phyloP scores from a whole-genome alignment of 2,113 vertebrate genomes.

The Myrmophylax atrothorax region DNA sequence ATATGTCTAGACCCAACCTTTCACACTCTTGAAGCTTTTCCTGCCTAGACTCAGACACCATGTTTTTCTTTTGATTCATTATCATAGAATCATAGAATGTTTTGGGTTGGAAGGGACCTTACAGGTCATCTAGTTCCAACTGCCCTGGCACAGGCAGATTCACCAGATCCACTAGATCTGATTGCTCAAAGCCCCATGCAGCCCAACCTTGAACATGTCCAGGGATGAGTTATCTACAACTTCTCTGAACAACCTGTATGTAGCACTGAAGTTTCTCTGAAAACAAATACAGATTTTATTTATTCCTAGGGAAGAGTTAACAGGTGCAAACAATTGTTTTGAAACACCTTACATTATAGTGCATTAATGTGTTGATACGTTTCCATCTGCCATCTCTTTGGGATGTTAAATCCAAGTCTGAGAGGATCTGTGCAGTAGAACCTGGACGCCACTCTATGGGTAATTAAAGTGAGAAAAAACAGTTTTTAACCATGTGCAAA shows the following conservation, averaged over 20 bases:
- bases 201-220: not conserved
- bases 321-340: not conserved
- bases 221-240: not conserved
- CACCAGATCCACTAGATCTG: not conserved
- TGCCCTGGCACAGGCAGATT: not conserved
- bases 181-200: not conserved
- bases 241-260: not conserved
- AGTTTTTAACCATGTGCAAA: slow-evolving; percentile 9
- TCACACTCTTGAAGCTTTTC: not conserved
- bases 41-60: not conserved
- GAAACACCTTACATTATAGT: slow-evolving; percentile 88
- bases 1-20: not conserved
- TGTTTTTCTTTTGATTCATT: not conserved
- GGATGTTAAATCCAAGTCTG: slow-evolving; percentile 95
- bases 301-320: not conserved
- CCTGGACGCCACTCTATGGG: slow-evolving; percentile 93
- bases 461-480: slow-evolving; percentile 37
- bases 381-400: slow-evolving; percentile 95
- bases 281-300: slow-evolving; percentile 1
- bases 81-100: not conserved
- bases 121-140: not conserved
- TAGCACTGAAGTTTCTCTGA: not conserved
- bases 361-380: slow-evolving; percentile 93
- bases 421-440: slow-evolving; percentile 95
- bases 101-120: not conserved